phyloP scores from a whole-genome alignment of 2,797 vertebrate species.

The Sebastes hubbsi region DNA sequence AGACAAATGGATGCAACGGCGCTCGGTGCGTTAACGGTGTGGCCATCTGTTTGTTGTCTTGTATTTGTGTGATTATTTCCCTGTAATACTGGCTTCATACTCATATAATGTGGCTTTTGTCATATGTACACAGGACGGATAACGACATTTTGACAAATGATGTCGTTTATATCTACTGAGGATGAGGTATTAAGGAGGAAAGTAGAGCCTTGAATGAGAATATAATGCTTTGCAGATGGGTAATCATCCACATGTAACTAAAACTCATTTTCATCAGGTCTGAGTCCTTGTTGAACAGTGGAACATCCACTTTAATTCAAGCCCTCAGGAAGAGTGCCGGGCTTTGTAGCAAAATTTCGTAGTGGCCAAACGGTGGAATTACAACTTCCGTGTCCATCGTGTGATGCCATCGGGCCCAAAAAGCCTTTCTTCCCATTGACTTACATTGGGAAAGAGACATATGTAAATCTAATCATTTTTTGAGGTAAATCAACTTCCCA shows the following conservation, averaged over 20 bases:
- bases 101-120: not conserved
- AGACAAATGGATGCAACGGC: not conserved
- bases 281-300: not conserved
- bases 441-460: too few relatives aligned
- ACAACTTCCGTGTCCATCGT: not conserved
- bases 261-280: not conserved
- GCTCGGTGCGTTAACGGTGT: not conserved
- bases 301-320: not conserved
- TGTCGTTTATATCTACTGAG: not conserved
- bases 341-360: not conserved
- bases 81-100: not conserved
- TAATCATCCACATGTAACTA: not conserved
- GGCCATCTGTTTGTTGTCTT: not conserved
- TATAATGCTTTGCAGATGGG: not conserved
- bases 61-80: not conserved
- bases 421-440: too few relatives aligned
- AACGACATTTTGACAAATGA: not conserved
- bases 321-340: not conserved
- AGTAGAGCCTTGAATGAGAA: not conserved
- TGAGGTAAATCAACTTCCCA: too few relatives aligned
- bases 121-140: not conserved
- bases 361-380: not conserved
- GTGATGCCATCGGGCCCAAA: too few relatives aligned
- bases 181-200: not conserved
- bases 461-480: too few relatives aligned